Evolutionary conservation across 2,888 invertebrate genomes (phyloP).

Genomic region (Tachina lurida): DNA sequence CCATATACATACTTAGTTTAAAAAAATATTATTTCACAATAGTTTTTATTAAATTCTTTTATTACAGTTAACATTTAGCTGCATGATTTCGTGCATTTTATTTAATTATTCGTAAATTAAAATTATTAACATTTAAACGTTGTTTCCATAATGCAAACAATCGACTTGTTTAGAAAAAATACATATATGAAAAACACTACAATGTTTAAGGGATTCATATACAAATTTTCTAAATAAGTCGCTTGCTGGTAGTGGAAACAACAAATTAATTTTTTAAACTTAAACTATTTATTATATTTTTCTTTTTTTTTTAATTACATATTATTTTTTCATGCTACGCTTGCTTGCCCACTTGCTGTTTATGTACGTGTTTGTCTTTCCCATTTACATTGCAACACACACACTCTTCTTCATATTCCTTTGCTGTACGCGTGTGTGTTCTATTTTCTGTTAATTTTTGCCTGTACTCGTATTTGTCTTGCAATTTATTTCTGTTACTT

Average conservation of each 20-base stretch:
- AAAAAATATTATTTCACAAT: constrained; percentile 15
- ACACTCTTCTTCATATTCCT: neutral
- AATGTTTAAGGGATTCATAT: no score
- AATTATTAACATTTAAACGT: constrained; percentile 36
- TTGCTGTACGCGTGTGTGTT: constrained; percentile 7
- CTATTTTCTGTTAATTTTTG: constrained; percentile 30
- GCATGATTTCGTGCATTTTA: constrained; percentile 22
- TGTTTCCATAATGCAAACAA: no score
- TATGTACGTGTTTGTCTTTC: constrained; percentile 38
- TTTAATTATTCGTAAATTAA: constrained; percentile 18
- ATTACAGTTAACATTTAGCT: constrained; percentile 5
- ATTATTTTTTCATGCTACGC: constrained; percentile 61
- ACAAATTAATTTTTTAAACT: neutral
- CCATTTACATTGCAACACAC: neutral
- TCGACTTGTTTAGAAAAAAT: no score
- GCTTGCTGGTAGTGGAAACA: no score
- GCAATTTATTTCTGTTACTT: constrained; percentile 56
- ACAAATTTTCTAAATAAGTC: no score
- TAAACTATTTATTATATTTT: constrained; percentile 9
- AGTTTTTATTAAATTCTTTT: neutral
- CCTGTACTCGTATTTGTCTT: constrained; percentile 29
- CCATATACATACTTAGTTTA: neutral
- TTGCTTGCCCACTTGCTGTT: constrained; percentile 52
- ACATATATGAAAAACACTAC: no score
- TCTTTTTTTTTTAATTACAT: constrained; percentile 46